Percentiles rank a stretch among this genome's conserved stretches.
phyloP scores from a whole-genome alignment of 2,888 invertebrate species.

The Quadroppia sp. region DNA sequence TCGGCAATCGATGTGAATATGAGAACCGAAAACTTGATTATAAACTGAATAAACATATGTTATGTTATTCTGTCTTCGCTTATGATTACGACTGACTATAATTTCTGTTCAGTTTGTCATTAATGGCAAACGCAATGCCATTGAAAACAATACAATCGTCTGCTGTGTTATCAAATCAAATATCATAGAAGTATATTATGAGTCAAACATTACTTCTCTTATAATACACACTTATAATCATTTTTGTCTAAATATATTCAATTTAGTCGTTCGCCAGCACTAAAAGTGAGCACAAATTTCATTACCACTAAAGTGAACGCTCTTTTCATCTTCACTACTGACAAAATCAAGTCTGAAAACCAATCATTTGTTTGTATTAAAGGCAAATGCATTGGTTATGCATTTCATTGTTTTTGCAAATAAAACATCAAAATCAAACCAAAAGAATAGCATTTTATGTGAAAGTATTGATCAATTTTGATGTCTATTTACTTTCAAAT shows the following conservation, averaged over 20 bases:
- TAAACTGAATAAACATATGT: constrained; percentile 10
- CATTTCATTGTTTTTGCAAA: constrained; percentile 3
- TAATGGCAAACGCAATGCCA: constrained; percentile 21
- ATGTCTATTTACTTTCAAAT: not conserved
- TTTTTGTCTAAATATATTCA: not conserved
- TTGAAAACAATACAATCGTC: not conserved
- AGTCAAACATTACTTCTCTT: constrained; percentile 1
- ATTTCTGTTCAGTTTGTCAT: constrained; percentile 26
- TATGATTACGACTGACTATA: constrained; percentile 16
- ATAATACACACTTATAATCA: not conserved
- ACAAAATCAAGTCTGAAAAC: not conserved
- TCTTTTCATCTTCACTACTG: not conserved
- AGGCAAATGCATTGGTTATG: not conserved
- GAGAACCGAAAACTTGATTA: not conserved
- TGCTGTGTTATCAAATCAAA: constrained; percentile 20
- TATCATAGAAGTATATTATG: constrained; percentile 17
- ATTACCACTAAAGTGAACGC: not conserved
- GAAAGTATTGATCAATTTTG: not conserved
- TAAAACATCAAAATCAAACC: not conserved
- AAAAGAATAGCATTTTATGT: not conserved
- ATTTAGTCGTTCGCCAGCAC: not conserved
- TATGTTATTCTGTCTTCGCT: constrained; percentile 1
- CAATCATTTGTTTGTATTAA: constrained; percentile 1
- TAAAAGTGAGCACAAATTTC: constrained; percentile 7
- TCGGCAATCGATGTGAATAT: not conserved